Conservation (phyloP, 1,140 invertebrate genomes). For the Drosophila seguyi region DNA sequence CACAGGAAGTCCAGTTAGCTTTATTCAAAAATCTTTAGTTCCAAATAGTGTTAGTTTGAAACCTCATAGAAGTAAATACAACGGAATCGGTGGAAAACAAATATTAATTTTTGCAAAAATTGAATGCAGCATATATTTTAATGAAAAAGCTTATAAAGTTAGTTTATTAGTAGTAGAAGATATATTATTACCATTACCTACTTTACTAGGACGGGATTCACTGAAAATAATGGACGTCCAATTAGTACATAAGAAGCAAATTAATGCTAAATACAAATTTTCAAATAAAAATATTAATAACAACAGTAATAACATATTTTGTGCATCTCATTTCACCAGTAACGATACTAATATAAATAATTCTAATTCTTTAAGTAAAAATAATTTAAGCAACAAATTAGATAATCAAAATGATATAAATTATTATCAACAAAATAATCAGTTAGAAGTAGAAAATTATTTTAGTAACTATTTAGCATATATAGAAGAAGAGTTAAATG, state of each 20-base stretch:
- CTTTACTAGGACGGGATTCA: neutral
- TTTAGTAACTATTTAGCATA: no score
- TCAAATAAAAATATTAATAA: no score
- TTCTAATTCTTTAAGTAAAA: no score
- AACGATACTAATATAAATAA: no score
- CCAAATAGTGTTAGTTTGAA: neutral
- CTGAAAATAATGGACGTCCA: neutral
- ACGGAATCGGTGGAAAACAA: neutral
- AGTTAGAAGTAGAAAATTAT: no score
- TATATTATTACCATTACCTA: neutral
- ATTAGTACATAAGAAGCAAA: neutral
- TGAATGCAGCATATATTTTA: neutral
- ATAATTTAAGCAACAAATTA: no score
- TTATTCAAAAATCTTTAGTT: conserved; percentile 5
- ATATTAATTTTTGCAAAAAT: neutral
- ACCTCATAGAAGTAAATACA: neutral
- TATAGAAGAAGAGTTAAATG: no score
- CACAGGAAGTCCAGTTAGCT: neutral
- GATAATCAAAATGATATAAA: no score
- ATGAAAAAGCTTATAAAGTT: neutral
- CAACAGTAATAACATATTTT: no score
- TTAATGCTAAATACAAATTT: no score
- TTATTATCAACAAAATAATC: no score
- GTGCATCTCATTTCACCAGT: no score
- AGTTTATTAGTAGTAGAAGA: neutral